phyloP scores from a whole-genome alignment of 64 coral and sea anemone species.

The Dendronephthya gigantea region DNA sequence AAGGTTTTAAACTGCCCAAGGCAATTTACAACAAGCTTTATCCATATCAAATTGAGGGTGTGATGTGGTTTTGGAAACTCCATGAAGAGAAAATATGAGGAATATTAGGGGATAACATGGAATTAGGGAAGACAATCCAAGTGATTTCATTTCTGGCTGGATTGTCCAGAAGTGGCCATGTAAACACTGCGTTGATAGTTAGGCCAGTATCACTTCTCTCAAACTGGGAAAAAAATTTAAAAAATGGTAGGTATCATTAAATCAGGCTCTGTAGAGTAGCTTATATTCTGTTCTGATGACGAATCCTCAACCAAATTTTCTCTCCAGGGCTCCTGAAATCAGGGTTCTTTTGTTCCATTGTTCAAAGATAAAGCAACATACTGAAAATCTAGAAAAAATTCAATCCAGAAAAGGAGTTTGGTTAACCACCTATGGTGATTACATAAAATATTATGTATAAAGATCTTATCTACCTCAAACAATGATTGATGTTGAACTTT shows the following conservation, averaged over 20 bases:
- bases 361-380: slow-evolving; percentile 38
- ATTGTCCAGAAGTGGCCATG: slow-evolving; percentile 65
- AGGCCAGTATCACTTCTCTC: slow-evolving; percentile 78
- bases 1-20: slow-evolving; percentile 58
- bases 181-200: slow-evolving; percentile 64
- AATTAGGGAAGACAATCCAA: slow-evolving; percentile 79
- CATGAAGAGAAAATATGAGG: slow-evolving; percentile 60
- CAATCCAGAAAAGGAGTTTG: slow-evolving; percentile 61
- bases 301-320: background rate
- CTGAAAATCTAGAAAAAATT: slow-evolving; percentile 58
- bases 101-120: slow-evolving; percentile 44
- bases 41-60: slow-evolving; percentile 58
- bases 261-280: too few species aligned
- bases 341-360: slow-evolving; percentile 60
- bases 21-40: slow-evolving; percentile 53
- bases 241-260: slow-evolving; percentile 51
- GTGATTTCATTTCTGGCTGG: slow-evolving; percentile 76
- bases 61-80: slow-evolving; percentile 79
- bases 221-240: slow-evolving; percentile 89
- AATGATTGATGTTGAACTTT: background rate
- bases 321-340: slow-evolving; percentile 71
- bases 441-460: background rate
- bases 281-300: too few species aligned
- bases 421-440: slow-evolving; percentile 78
- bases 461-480: background rate